Conservation (phyloP, 2,797 vertebrate genomes). For the Coregonus ussuriensis region DNA sequence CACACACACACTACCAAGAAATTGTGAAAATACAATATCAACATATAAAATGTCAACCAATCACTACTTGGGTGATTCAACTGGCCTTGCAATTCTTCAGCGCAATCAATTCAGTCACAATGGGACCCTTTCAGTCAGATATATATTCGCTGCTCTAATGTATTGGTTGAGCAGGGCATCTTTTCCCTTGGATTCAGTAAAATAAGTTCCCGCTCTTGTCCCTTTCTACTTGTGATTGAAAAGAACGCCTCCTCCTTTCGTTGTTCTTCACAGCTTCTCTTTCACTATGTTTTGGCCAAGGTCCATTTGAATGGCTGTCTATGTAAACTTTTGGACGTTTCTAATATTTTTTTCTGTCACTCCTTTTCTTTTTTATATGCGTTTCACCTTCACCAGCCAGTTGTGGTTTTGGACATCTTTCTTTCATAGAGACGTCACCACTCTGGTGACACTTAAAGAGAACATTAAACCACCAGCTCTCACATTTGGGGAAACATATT, state of each 20-base stretch:
- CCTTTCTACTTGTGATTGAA: background rate
- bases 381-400: background rate
- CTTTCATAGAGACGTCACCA: constrained; percentile 21
- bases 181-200: background rate
- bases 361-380: background rate
- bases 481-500: constrained; percentile 19
- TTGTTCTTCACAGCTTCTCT: background rate
- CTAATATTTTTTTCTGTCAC: background rate
- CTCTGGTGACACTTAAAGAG: constrained; percentile 19
- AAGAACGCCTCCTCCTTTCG: background rate
- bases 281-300: background rate
- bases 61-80: too few relatives aligned
- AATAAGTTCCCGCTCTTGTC: background rate
- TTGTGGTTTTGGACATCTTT: constrained; percentile 20
- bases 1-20: background rate
- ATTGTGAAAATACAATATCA: background rate
- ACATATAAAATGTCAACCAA: too few relatives aligned
- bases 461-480: background rate
- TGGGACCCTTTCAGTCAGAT: background rate
- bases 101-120: background rate
- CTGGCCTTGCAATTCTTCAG: background rate
- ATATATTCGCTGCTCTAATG: background rate
- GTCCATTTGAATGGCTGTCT: background rate
- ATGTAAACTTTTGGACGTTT: background rate
- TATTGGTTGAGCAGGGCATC: background rate